A percentile compares a stretch with the other conserved stretches of the same genome.
Conservation (phyloP, 1,140 invertebrate species). For the Forficula auricularia region DNA sequence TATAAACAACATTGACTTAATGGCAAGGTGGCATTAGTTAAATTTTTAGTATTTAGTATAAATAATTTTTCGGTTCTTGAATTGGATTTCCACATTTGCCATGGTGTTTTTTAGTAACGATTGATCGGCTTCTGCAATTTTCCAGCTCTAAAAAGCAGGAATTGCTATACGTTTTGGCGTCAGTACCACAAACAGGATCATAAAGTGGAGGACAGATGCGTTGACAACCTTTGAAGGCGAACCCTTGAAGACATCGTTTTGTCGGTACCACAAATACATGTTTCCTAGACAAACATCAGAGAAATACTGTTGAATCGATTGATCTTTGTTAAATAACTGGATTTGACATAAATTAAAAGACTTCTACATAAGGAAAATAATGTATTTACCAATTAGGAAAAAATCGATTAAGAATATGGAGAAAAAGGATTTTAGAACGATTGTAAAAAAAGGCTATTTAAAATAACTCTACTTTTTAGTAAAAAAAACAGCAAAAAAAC, state of each 20-base stretch:
- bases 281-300: constrained; percentile 37
- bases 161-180: constrained; percentile 79
- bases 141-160: constrained; percentile 81
- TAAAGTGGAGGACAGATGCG: constrained; percentile 68
- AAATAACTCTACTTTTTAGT: too few species aligned
- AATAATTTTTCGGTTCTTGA: constrained; percentile 48
- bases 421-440: too few species aligned
- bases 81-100: constrained; percentile 50
- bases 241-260: constrained; percentile 61
- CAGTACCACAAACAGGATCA: constrained; percentile 76
- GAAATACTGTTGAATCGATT: background rate
- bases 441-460: too few species aligned
- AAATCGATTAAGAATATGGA: too few species aligned
- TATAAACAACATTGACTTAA: too few species aligned
- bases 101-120: constrained; percentile 42
- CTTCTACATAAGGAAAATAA: background rate
- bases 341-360: background rate
- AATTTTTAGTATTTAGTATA: constrained; percentile 27
- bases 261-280: constrained; percentile 75
- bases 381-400: too few species aligned
- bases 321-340: background rate
- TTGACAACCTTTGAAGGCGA: constrained; percentile 68
- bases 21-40: too few species aligned
- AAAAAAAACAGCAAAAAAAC: too few species aligned
- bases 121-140: constrained; percentile 60